Percentiles rank a stretch among this genome's conserved stretches.
Conservation (phyloP, 2,113 vertebrate species). For the Deroptyus accipitrinus region DNA sequence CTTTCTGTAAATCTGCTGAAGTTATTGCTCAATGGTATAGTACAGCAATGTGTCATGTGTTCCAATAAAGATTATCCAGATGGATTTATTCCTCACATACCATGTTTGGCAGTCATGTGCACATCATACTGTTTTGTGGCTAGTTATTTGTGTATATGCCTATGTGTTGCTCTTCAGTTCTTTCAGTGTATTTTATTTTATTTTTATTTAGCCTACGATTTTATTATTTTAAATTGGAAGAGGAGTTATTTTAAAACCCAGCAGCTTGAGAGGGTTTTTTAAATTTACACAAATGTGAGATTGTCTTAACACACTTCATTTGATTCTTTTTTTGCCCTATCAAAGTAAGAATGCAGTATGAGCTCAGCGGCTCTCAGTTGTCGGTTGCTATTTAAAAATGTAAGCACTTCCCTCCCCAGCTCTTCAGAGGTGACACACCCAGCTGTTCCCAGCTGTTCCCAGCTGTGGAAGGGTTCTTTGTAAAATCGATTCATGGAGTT, state of each 20-base stretch:
- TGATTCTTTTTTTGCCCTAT: background rate
- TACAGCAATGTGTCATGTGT: constrained; percentile 3
- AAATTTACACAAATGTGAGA: background rate
- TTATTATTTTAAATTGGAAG: background rate
- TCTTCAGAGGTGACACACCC: constrained; percentile 25
- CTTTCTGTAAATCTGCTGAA: constrained; percentile 46
- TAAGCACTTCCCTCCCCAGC: constrained; percentile 35
- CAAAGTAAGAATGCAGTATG: constrained; percentile 19
- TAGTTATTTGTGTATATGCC: background rate
- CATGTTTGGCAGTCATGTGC: background rate
- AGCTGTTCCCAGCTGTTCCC: constrained; percentile 44
- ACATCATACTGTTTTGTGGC: background rate
- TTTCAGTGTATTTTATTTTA: background rate
- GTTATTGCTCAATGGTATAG: constrained; percentile 1
- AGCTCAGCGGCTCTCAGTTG: constrained; percentile 47
- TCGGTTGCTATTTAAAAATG: constrained; percentile 67
- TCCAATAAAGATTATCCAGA: constrained; percentile 28
- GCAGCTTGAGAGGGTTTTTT: background rate
- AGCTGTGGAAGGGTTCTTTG: constrained; percentile 11
- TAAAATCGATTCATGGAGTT: background rate
- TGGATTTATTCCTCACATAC: background rate
- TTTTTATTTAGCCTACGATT: background rate
- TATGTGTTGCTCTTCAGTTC: background rate
- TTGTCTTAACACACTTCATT: background rate
- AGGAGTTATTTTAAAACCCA: background rate